These are phyloP conservation scores for Lasioglossum morio DNA, from an alignment of 2,888 invertebrate species.

Conservation along the genomic window DNA sequence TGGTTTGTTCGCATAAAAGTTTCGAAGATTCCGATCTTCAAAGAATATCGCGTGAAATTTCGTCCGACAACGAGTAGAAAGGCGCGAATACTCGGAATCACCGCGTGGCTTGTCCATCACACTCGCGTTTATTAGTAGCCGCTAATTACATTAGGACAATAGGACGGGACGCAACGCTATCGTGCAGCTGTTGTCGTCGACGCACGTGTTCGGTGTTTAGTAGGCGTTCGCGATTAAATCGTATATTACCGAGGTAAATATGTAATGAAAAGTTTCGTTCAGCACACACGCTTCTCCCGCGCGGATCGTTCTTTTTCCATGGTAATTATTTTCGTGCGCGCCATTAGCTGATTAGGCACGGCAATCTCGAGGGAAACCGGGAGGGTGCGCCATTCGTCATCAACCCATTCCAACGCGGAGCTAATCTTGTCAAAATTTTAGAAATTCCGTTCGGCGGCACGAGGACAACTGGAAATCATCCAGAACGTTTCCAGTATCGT, in stretches of 20 bases:
- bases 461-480: no score
- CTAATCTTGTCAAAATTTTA: background rate
- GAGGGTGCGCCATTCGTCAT: conserved; percentile 63
- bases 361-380: conserved; percentile 60
- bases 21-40: background rate
- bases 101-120: conserved; percentile 21
- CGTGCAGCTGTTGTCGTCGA: conserved; percentile 54
- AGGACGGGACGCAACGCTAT: conserved; percentile 20
- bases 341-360: conserved; percentile 76
- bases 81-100: background rate
- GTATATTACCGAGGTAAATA: conserved; percentile 29
- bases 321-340: conserved; percentile 58
- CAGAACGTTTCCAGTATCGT: background rate
- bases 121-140: conserved; percentile 48
- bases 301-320: conserved; percentile 34
- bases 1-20: background rate
- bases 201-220: conserved; percentile 31
- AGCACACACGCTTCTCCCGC: conserved; percentile 2
- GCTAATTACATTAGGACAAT: conserved; percentile 66
- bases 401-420: background rate
- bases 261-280: conserved; percentile 28
- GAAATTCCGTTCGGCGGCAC: background rate
- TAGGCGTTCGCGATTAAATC: conserved; percentile 48
- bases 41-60: background rate
- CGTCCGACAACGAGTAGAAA: background rate